phyloP scores from a whole-genome alignment of 2,888 invertebrate species.

The Drosophila peninsularis region DNA sequence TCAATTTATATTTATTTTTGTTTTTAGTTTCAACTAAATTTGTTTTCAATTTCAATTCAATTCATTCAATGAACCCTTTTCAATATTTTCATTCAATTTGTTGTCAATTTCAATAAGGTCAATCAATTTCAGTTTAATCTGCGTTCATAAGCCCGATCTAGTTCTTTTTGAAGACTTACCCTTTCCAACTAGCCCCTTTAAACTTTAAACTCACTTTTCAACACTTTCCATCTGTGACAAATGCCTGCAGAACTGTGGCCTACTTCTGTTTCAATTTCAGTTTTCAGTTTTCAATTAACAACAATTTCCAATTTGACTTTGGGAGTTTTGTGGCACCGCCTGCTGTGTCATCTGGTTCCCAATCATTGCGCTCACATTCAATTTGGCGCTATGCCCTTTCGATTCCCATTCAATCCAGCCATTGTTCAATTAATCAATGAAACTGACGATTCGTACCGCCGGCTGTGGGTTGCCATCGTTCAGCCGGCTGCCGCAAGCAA shows the following conservation, averaged over 20 bases:
- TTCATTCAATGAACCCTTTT: too few species aligned
- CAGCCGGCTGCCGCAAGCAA: conserved; percentile 12
- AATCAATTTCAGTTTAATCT: background rate
- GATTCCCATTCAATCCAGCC: conserved; percentile 14
- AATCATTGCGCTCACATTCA: conserved; percentile 37
- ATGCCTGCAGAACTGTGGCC: conserved; percentile 10
- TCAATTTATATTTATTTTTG: background rate
- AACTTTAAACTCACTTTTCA: conserved; percentile 16
- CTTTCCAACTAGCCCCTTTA: background rate
- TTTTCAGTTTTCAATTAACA: conserved; percentile 15
- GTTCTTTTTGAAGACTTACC: background rate
- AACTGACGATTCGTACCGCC: conserved; percentile 41
- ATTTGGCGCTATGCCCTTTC: conserved; percentile 37
- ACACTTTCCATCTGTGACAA: conserved; percentile 23
- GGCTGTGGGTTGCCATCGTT: conserved; percentile 42
- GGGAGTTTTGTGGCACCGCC: conserved; percentile 24
- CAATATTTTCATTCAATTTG: too few species aligned
- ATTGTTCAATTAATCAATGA: conserved; percentile 61
- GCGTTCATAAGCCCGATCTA: background rate
- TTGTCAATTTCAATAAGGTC: too few species aligned
- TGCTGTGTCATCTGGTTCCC: conserved; percentile 64
- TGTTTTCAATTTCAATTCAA: too few species aligned
- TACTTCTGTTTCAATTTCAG: conserved; percentile 15
- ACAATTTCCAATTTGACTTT: conserved; percentile 18
- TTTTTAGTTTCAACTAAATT: too few species aligned